Evolutionary conservation across 64 coral and sea anemone genomes (phyloP), one percentile per base, ranked within the genome.

Genomic region (Montipora foliosa): DNA sequence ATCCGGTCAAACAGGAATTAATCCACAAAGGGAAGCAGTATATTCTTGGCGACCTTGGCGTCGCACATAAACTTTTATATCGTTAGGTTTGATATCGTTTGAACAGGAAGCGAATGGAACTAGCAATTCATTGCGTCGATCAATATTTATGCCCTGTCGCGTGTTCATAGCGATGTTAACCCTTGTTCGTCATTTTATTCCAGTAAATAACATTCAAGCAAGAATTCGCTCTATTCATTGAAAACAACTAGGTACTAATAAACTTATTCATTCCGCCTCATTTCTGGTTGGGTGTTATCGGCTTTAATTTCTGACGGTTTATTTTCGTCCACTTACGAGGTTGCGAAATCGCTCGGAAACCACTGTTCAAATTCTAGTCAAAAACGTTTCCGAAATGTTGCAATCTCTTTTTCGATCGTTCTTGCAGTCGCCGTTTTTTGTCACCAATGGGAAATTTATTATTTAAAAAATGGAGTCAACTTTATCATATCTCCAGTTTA

Each of bases 341-440:
- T 84, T 84, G 81, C 81, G 60, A 84, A 84, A 84, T 84, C 58
- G 81, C 81, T 66, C 59, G 47, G 37, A 84, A 84, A 84, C 67
- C 81, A 67, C 81, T 47, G 59, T 44, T 9, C 14, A 6, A 5
- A 8, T 15, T 6, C 16, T 84, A 47, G 44, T 19, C 61, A 67
- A 84, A 29, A 67, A 84, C 64, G 81, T 44, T 84, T 84, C 81
- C 46, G 14, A 67, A 68, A 82, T 82, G 53, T 22, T 61, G 81
- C 59, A 29, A 68, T 84, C 81, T 84, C 2, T 49, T 68, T 84
- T 15, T 11, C 61, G 24, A 37, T 37, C 37, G 37, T 37, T 37
- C 37, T 37, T 37, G 37, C 37, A 37, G 37, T 57, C 6, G 11
- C 53, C 53, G 53, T 6, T 8, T 11, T 57, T 11, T 57, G 6